phyloP scores from a whole-genome alignment of 1,140 invertebrate genomes.

The Lithobius niger region DNA sequence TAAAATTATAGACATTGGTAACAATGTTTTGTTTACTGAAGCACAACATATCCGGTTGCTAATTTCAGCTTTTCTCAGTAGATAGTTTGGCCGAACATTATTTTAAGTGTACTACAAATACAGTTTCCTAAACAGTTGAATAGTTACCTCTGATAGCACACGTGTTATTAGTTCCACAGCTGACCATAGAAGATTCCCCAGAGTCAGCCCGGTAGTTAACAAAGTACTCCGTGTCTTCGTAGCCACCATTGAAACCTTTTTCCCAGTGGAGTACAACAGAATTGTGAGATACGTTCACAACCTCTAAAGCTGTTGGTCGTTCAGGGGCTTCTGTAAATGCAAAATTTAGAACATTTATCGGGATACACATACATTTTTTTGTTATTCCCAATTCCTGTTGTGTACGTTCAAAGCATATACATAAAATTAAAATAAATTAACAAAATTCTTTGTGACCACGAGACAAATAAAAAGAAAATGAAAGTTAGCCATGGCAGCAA shows the following conservation, averaged over 20 bases:
- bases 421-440: not conserved
- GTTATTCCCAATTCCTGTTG: not conserved
- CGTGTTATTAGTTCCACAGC: constrained; percentile 56
- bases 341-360: not conserved
- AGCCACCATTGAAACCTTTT: constrained; percentile 75
- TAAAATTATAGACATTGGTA: too few relatives aligned
- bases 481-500: too few relatives aligned
- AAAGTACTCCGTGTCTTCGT: constrained; percentile 69
- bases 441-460: not conserved
- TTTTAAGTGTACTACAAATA: not conserved
- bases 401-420: not conserved
- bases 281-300: constrained; percentile 37
- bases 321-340: constrained; percentile 52
- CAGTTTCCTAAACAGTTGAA: not conserved
- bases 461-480: not conserved
- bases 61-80: not conserved
- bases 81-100: not conserved
- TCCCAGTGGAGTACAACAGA: constrained; percentile 67
- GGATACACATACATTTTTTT: not conserved
- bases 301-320: constrained; percentile 50
- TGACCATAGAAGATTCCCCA: too few relatives aligned
- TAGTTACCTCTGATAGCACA: constrained; percentile 55
- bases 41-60: too few relatives aligned
- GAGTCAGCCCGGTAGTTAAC: constrained; percentile 44
- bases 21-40: too few relatives aligned